These are phyloP conservation scores for Papilio elwesi DNA, from an alignment of 2,888 invertebrate genomes.

Conservation along the genomic window DNA sequence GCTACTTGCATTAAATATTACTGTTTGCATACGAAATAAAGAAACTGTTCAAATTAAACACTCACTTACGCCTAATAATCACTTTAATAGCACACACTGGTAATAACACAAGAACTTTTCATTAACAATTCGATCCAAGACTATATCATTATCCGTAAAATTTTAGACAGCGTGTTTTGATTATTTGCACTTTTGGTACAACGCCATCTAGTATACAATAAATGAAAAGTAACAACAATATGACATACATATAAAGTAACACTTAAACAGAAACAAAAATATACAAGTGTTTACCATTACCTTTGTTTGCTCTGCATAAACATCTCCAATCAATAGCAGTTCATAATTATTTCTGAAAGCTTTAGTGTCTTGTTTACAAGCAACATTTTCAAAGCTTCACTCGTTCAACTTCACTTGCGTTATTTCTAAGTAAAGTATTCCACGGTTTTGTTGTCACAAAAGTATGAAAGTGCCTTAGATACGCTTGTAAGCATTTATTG, in stretches of 20 bases:
- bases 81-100: too few species aligned
- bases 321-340: not conserved
- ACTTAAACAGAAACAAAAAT: too few species aligned
- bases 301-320: not conserved
- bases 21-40: not conserved
- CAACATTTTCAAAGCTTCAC: not conserved
- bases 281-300: not conserved
- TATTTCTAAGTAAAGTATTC: not conserved
- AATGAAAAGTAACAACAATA: too few species aligned
- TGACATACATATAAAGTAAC: too few species aligned
- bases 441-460: not conserved
- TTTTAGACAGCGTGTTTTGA: too few species aligned
- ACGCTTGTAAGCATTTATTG: not conserved
- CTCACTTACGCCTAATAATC: too few species aligned
- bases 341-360: not conserved
- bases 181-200: too few species aligned
- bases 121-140: too few species aligned
- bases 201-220: too few species aligned
- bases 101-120: too few species aligned
- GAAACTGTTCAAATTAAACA: too few species aligned
- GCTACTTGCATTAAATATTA: not conserved
- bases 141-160: too few species aligned
- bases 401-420: not conserved
- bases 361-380: constrained; percentile 2
- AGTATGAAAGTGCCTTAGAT: not conserved